Evolutionary conservation across 2,888 invertebrate species (phyloP).

Genomic region (Crocallis elinguaria): DNA sequence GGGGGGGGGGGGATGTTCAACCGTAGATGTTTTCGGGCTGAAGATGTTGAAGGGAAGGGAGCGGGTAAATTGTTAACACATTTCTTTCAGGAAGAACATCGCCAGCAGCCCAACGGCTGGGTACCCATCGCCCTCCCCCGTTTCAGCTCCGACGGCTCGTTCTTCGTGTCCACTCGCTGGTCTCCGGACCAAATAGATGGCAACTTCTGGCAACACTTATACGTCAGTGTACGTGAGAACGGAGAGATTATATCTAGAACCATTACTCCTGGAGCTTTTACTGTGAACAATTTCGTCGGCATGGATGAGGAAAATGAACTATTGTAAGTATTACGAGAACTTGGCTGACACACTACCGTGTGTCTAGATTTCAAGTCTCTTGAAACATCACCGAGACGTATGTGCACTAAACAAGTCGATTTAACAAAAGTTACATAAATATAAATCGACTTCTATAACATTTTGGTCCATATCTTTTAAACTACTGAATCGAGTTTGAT

Average conservation of each 20-base stretch:
- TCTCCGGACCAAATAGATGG: slow-evolving; percentile 68
- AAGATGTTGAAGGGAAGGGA: no score
- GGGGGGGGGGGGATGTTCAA: no score
- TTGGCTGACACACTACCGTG: no score
- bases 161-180: slow-evolving; percentile 74
- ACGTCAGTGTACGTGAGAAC: slow-evolving; percentile 60
- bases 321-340: slow-evolving; percentile 63
- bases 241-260: slow-evolving; percentile 61
- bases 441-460: no score
- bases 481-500: no score
- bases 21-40: no score
- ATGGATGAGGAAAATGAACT: slow-evolving; percentile 67
- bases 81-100: slow-evolving; percentile 67
- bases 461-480: no score
- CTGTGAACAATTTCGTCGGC: slow-evolving; percentile 86
- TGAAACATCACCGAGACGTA: no score
- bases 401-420: no score
- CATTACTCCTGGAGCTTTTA: slow-evolving; percentile 84
- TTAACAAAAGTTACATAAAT: no score
- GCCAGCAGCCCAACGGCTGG: slow-evolving; percentile 88
- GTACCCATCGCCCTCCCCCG: slow-evolving; percentile 85
- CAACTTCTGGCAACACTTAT: slow-evolving; percentile 80
- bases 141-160: slow-evolving; percentile 75
- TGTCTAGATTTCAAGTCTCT: no score
- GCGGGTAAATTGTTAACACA: background rate